A percentile compares a stretch with the other conserved stretches of the same genome.
Evolutionary conservation across 1,140 invertebrate species (phyloP).

Genomic region (Drosophila orena): DNA sequence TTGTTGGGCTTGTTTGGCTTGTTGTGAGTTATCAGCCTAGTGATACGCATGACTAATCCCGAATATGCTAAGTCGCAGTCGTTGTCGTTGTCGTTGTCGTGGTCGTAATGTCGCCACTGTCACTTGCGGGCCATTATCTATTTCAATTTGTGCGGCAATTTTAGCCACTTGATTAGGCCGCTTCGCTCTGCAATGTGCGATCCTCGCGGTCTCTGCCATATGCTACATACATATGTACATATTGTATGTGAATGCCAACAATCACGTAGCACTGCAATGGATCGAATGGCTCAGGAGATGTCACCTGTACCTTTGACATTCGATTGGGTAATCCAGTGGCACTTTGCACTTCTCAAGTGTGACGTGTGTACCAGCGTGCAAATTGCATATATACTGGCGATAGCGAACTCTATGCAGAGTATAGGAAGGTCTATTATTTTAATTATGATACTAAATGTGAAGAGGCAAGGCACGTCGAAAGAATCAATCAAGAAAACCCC

Average conservation of each 20-base stretch:
- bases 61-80: conserved; percentile 62
- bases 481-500: conserved; percentile 1
- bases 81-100: neutral
- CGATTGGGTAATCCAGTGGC: conserved; percentile 21
- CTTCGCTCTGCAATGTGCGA: conserved; percentile 7
- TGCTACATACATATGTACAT: neutral
- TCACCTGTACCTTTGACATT: conserved; percentile 14
- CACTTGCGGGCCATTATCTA: conserved; percentile 52
- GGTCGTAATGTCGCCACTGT: conserved; percentile 31
- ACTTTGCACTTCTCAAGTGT: conserved; percentile 12
- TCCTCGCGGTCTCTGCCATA: conserved; percentile 9
- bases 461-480: neutral
- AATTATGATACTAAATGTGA: neutral
- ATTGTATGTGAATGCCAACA: conserved; percentile 16
- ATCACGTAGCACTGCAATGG: conserved; percentile 23
- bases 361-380: conserved; percentile 5
- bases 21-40: conserved; percentile 45
- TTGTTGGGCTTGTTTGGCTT: neutral
- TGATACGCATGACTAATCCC: conserved; percentile 57
- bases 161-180: conserved; percentile 50
- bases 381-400: too few relatives aligned
- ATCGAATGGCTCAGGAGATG: conserved; percentile 26
- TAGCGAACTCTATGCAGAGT: too few relatives aligned
- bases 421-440: too few relatives aligned
- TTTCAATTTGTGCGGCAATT: conserved; percentile 58